Percentiles rank a stretch among this genome's conserved stretches.
These are phyloP conservation scores for Atethmia centrago DNA, from an alignment of 2,888 invertebrate species.

Conservation along the genomic window DNA sequence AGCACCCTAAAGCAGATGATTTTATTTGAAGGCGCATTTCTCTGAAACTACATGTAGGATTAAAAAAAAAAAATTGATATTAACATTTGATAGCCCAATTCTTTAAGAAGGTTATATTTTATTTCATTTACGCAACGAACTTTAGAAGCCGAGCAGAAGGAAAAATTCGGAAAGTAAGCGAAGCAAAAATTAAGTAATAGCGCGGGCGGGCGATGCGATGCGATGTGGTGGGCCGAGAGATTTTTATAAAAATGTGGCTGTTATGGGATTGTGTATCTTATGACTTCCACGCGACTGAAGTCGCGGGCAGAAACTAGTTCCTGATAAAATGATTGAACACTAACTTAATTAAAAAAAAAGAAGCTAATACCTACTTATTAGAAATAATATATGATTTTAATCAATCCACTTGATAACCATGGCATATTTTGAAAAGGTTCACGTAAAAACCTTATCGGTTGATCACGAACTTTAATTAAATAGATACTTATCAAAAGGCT, in stretches of 20 bases:
- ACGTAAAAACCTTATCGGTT: conserved; percentile 9
- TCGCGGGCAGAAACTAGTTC: not conserved
- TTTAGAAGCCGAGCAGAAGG: not conserved
- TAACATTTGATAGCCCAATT: not conserved
- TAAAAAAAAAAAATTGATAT: not conserved
- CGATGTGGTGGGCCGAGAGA: no score
- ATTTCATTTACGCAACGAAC: no score
- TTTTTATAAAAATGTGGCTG: not conserved
- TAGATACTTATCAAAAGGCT: not conserved
- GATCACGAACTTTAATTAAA: conserved; percentile 35
- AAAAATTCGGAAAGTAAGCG: no score
- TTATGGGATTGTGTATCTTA: not conserved
- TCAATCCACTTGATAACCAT: conserved; percentile 15
- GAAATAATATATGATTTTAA: not conserved
- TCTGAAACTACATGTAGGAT: not conserved
- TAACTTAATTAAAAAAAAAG: conserved; percentile 47
- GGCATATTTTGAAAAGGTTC: not conserved
- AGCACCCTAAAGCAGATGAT: not conserved
- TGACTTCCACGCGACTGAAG: not conserved
- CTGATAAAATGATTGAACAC: conserved; percentile 1
- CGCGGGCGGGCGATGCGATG: not conserved
- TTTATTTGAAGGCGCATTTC: not conserved
- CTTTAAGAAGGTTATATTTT: not conserved
- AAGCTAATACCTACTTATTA: not conserved
- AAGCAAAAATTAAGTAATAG: not conserved